Evolutionary conservation across 1,140 invertebrate species (phyloP), one percentile per base, ranked within the genome.

Genomic region (Pseudomyrmex sp.): DNA sequence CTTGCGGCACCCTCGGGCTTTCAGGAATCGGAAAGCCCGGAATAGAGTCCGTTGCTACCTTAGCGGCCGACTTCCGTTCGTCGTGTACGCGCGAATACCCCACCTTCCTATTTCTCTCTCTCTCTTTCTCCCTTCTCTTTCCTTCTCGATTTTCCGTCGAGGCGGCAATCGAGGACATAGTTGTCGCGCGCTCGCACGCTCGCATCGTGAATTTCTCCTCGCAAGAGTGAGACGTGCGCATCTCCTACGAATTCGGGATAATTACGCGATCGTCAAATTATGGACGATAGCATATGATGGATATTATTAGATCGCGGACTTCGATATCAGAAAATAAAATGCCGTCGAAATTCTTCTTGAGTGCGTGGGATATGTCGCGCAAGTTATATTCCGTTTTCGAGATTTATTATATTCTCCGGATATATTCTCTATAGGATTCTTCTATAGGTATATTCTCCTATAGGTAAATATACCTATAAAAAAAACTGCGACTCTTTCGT

Each of bases 31-130:
- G 83, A 76, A 89, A 88, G 80, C 83, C 83, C 77, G 86, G 84
- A 90, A 92, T 89, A 90, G 85, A 87, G 84, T 83, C 85, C 88
- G 91, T 90, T 90, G 85, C 88, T 91, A 90, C 73, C 89, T 87
- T 84, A 63, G 65, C 86, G 86, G 85, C 87, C 83, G 83, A 85
- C 86, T 85, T 88, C 76, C 83, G 73, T 63, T 79, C 79, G 59
- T 84, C 85, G 54, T 61, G 82, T 61, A 74, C 58, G 70, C 80
- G 77, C 69, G 85, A 80, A 65, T 84, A 82, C 82, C 59, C 85
- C 87, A 83, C 86, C 87, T 88, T 85, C 65, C 35, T 58, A 56
- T 68, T 62, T 12, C 52, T 18, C 74, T 46, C 15, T 80, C 62
- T 15, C 20, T 1, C 63, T 68, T 58, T 65, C 23, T 58, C 54